Base-by-base conservation (phyloP, 2,888 invertebrate species). In the Nemurella pictetii region DNA sequence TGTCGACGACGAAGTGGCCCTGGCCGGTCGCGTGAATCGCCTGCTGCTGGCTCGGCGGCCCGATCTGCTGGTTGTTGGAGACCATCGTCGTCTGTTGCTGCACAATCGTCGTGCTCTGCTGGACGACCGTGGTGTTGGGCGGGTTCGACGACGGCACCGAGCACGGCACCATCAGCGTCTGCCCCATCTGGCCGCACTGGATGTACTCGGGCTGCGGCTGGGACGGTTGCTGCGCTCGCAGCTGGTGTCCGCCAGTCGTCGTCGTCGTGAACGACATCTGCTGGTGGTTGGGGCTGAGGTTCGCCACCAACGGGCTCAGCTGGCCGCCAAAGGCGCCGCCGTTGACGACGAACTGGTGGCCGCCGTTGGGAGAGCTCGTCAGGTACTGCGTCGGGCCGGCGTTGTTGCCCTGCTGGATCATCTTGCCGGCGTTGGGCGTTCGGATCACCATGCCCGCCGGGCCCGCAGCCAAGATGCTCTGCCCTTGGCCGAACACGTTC, bases 61-160 rank as follows among this genome's bases (percentile, higher is more conserved):
- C 80, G 27, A 91, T 90, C 86, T 91, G 89, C 86, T 93, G 94
- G 88, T 95, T 94, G 88, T 94, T 95, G 0, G 95, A 94, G 2
- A 95, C 94, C 91, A 95, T 93, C 0, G 95, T 95, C 0, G 95
- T 95, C 89, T 95, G 95, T 88, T 95, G 95, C 88, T 95, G 95
- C 0, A 96, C 95, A 88, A 96, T 96, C 0, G 96, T 96, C 0
- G 96, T 96, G 89, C 96, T 96, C 88, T 96, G 96, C 87, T 96
- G 96, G 0, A 96, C 95, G 88, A 94, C 96, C 0, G 96, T 96
- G 0, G 94, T 94, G 87, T 93, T 90, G 75, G 86, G 86, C 55
- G 85, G 84, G 88, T 93, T 94, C 35, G 84, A 81, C 25, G 85
- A 85, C 20, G 88, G 86, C 7, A 87, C 86, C 0, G 93, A 93